A percentile compares a stretch with the other conserved stretches of the same genome.
These are phyloP conservation scores for Epinephelus fuscoguttatus DNA, from an alignment of 2,113 vertebrate genomes.

Conservation along the genomic window DNA sequence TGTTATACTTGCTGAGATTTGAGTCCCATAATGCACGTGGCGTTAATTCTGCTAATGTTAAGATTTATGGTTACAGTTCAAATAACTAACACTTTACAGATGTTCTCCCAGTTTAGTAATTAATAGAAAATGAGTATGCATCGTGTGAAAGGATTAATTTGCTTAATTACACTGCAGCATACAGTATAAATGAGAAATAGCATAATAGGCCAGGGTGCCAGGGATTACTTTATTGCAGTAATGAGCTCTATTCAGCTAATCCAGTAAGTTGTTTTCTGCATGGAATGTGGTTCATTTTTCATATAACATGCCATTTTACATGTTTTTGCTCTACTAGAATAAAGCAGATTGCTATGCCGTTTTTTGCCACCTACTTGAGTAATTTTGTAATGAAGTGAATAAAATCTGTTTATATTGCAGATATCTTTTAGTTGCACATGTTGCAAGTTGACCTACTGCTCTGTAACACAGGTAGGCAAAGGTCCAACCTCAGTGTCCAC, in stretches of 20 bases:
- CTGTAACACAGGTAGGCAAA: not conserved
- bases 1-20: not conserved
- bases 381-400: not conserved
- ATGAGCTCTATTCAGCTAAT: not conserved
- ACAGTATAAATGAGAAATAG: not conserved
- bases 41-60: not conserved
- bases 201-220: not conserved
- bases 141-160: not conserved
- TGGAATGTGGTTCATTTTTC: not conserved
- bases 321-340: too few species aligned
- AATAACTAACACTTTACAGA: not conserved
- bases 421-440: not conserved
- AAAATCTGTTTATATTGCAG: not conserved
- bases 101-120: not conserved
- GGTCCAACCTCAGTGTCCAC: not conserved
- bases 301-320: not conserved
- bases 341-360: not conserved
- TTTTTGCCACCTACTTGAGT: not conserved
- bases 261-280: not conserved
- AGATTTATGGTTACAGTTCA: not conserved
- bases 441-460: not conserved
- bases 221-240: not conserved
- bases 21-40: not conserved
- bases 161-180: not conserved
- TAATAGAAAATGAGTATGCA: not conserved